Base-by-base conservation (phyloP, 2,113 vertebrate species). In the Xenus cinereus region DNA sequence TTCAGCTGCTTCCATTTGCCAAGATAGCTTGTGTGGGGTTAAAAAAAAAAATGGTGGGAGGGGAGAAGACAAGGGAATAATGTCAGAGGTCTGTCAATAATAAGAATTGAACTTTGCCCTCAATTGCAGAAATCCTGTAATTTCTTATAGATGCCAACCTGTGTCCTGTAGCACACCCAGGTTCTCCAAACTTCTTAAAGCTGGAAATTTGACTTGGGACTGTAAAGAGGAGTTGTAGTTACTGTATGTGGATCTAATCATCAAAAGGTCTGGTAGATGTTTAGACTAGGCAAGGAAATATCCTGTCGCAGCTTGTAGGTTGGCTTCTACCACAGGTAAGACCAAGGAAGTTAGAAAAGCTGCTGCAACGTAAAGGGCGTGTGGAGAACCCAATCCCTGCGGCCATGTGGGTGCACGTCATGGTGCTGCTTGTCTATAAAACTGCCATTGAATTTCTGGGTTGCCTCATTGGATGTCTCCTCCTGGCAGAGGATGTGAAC, bases 401-500 rank as follows among this genome's bases (percentile, higher is more conserved):
- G 0, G 14, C 62, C 7, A 0, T 3, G 18, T 2, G 0, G 33
- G 22, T 57, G 43, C 18, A 0, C 9, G 12, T 54, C 23, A 59
- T 43, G 3, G 0, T 10, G 1, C 48, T 37, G 33, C 50, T 90
- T 2, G 0, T 23, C 69, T 82, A 0, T 63, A 37, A 64, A 71
- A 46, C 33, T 43, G 14, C 43, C 4, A 0, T 13, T 72, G 80
- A 12, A 24, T 73, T 50, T 33, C 53, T 51, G 19, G 27, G 14
- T 28, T 78, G 72, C 46, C 62, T 95, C 46, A 71, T 1, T 30
- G 48, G 66, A 3, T 35, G 32, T 93, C 78, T 91, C 39, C 69
- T 95, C 45, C 93, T 0, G 76, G 20, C 96, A 99, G 99, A 99
- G 82, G 99, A 99, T 5, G 98, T 99, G 96, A 99, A 99, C 95